Evolutionary conservation across 30 jellyfish, hydroid and myxozoan species (phyloP).

Genomic region (Euphysa ruthae): DNA sequence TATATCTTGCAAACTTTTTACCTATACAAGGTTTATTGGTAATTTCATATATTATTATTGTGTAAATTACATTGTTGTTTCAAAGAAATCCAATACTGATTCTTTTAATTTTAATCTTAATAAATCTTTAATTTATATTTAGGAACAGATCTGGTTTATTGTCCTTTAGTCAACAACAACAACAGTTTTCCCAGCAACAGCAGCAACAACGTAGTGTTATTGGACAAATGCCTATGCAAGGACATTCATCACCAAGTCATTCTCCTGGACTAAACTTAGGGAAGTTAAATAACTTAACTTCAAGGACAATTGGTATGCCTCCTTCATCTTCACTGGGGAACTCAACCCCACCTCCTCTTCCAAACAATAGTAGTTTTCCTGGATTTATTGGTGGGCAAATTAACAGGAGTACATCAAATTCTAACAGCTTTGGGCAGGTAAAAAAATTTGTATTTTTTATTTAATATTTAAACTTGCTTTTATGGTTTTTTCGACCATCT

Average conservation of each 20-base stretch:
- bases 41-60: not conserved
- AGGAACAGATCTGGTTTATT: conserved; percentile 49
- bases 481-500: no score
- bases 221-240: conserved; percentile 53
- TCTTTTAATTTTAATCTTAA: not conserved
- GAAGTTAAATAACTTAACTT: not conserved
- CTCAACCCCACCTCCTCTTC: conserved; percentile 14
- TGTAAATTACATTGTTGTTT: no score
- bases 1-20: not conserved
- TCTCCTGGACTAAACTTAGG: conserved; percentile 22
- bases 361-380: not conserved
- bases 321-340: conserved; percentile 31
- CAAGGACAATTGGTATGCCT: conserved; percentile 7
- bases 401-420: conserved; percentile 2
- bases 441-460: no score
- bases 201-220: conserved; percentile 59
- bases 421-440: conserved; percentile 31
- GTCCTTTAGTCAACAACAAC: conserved; percentile 57
- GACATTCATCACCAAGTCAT: conserved; percentile 36
- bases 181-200: conserved; percentile 47
- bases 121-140: not conserved
- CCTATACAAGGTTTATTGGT: not conserved
- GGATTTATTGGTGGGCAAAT: conserved; percentile 33
- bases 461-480: no score
- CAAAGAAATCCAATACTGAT: no score